Base-by-base conservation (phyloP, 1,140 invertebrate species). In the Trialeurodes vaporariorum region DNA sequence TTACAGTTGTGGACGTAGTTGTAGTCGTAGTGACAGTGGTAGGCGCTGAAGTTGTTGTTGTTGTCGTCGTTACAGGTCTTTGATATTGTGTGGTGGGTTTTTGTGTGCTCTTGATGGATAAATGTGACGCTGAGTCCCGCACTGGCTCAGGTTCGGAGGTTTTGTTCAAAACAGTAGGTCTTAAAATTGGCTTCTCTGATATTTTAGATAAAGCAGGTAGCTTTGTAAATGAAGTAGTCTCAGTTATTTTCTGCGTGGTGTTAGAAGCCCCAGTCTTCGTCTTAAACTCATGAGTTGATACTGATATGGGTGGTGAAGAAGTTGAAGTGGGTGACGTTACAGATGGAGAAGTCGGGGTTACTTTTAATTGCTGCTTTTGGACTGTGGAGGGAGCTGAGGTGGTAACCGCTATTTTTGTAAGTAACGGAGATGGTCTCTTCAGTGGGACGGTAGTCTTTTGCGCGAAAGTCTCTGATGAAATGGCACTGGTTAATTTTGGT, bases 181-280 rank as follows among this genome's bases (percentile, higher is more conserved):
- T 64, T 59, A 59, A 68, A 25, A 68, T 22, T 59, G 64, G 67
- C 2, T 34, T 65, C 40, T 67, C 67, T 61, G 70, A 63, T 11
- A 58, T 49, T 26, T 69, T 69, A 13, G 61, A 34, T 59, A 59
- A 49, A 49, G 34, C 68, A 12, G 71, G 71, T 9, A 67, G 66
- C 24, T 64, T 69, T 25, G 67, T 70, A n/a, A 67, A 66, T 25
- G 60, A 65, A 34, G 59, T 71, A 34, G 59, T 71, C 59, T 68
- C 63, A 1, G 65, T 66, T n/a, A 40, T 65, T 23, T 59, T 1
- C 59, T 49, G 34, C 34, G 34, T 49, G 5, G 34, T 9, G 17
- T 49, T 49, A 9, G 5, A 17, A 49, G 5, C 17, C 17, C 34
- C 34, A 49, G 5, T 5, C 17, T 49, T 49, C 5, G 5, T 49